These are phyloP conservation scores for Magallana angulata DNA, from an alignment of 1,140 invertebrate genomes.

Conservation along the genomic window DNA sequence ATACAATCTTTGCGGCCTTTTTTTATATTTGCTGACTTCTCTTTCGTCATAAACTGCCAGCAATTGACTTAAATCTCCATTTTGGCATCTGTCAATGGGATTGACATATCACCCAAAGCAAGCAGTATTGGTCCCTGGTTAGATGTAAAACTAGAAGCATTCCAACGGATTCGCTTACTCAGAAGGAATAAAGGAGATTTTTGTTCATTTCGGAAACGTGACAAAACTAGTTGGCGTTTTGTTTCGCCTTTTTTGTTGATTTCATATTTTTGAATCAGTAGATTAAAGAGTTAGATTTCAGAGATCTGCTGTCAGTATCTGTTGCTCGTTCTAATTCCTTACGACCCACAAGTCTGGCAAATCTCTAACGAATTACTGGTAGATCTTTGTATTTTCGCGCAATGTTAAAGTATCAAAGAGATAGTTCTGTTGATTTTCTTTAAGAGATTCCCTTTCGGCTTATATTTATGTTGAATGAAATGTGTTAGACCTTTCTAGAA, in stretches of 20 bases:
- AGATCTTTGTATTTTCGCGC: too few species aligned
- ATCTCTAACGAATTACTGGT: too few species aligned
- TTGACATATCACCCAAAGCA: conserved; percentile 1
- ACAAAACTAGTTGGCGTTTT: background rate
- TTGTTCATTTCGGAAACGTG: background rate
- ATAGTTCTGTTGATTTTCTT: too few species aligned
- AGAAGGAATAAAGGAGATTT: background rate
- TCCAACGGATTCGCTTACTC: conserved; percentile 1
- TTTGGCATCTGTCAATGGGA: conserved; percentile 9
- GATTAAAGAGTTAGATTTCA: background rate
- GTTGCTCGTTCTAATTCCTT: background rate
- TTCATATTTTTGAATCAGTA: background rate
- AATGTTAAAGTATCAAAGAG: too few species aligned
- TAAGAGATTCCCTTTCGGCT: too few species aligned
- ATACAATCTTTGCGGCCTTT: background rate
- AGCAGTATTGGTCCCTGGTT: background rate
- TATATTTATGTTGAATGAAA: too few species aligned
- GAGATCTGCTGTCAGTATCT: background rate
- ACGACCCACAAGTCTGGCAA: too few species aligned
- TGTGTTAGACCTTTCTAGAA: too few species aligned
- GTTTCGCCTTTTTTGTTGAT: background rate
- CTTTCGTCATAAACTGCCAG: background rate
- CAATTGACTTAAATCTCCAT: conserved; percentile 6
- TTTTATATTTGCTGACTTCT: background rate
- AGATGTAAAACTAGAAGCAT: background rate